A percentile compares a stretch with the other conserved stretches of the same genome.
Evolutionary conservation across 2,888 invertebrate species (phyloP).

Genomic region (Diarsia brunnea): DNA sequence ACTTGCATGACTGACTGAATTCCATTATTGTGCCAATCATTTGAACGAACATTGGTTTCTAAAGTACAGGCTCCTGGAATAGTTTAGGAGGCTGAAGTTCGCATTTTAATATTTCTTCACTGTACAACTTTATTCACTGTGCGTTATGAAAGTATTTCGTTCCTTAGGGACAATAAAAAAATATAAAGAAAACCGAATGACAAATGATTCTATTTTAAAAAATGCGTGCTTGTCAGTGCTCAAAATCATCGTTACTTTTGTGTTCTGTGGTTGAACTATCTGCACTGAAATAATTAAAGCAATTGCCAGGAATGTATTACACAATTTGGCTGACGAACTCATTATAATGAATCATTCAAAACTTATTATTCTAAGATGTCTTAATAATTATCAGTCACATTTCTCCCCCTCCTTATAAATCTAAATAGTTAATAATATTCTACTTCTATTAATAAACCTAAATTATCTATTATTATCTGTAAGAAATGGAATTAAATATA

Average conservation of each 20-base stretch:
- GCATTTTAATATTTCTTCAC: no score
- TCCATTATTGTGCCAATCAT: no score
- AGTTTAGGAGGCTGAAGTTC: no score
- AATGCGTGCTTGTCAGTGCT: not conserved
- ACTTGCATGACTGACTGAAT: no score
- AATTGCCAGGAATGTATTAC: not conserved
- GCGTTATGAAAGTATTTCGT: no score
- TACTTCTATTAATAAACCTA: slow-evolving; percentile 61
- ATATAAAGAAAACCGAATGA: not conserved
- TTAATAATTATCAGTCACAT: slow-evolving; percentile 12
- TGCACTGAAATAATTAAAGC: not conserved
- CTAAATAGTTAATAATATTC: slow-evolving; percentile 45
- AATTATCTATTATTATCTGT: slow-evolving; percentile 47
- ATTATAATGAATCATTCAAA: not conserved
- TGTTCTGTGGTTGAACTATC: not conserved
- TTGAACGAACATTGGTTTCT: no score
- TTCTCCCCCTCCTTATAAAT: slow-evolving; percentile 49
- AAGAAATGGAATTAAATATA: slow-evolving; percentile 43
- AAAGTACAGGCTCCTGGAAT: no score
- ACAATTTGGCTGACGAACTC: not conserved
- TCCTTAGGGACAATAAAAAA: no score
- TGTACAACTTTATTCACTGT: no score
- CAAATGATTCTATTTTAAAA: not conserved
- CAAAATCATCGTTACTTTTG: no score
- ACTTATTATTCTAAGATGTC: not conserved